These are phyloP conservation scores for Lamproptera curius DNA, from an alignment of 2,888 invertebrate species.

Conservation along the genomic window DNA sequence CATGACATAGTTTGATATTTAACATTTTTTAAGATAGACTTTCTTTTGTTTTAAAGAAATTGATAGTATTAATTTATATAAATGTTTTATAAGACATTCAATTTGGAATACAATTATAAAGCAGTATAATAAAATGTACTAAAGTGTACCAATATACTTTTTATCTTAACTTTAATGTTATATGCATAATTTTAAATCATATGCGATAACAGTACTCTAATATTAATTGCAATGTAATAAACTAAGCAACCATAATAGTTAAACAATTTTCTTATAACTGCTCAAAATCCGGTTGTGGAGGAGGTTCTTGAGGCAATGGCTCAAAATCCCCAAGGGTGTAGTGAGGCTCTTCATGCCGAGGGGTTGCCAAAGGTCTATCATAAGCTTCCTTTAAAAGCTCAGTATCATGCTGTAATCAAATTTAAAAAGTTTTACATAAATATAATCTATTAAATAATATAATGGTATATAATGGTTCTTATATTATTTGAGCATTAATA, in stretches of 20 bases:
- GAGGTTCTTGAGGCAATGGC: constrained; percentile 70
- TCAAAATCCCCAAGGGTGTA: constrained; percentile 72
- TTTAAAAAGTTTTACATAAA: background rate
- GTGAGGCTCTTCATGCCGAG: constrained; percentile 66
- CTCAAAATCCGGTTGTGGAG: constrained; percentile 73
- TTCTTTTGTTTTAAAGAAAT: no score
- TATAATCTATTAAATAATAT: background rate
- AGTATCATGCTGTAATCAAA: constrained; percentile 52
- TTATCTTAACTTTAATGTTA: background rate
- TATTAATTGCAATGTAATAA: no score
- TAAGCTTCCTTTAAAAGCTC: constrained; percentile 68
- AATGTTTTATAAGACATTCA: background rate
- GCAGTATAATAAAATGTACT: background rate
- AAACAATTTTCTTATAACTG: constrained; percentile 44
- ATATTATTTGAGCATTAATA: background rate
- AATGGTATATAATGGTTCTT: background rate
- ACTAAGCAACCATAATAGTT: no score
- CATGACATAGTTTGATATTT: no score
- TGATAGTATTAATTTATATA: no score
- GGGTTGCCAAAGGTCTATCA: constrained; percentile 70
- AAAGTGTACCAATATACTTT: no score
- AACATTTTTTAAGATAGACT: no score
- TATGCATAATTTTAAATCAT: no score
- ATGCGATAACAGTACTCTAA: no score
- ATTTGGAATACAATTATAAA: background rate